A percentile compares a stretch with the other conserved stretches of the same genome.
These are phyloP conservation scores for Peromyscus maniculatus DNA, from an alignment of 2,113 vertebrate genomes.

Conservation along the genomic window DNA sequence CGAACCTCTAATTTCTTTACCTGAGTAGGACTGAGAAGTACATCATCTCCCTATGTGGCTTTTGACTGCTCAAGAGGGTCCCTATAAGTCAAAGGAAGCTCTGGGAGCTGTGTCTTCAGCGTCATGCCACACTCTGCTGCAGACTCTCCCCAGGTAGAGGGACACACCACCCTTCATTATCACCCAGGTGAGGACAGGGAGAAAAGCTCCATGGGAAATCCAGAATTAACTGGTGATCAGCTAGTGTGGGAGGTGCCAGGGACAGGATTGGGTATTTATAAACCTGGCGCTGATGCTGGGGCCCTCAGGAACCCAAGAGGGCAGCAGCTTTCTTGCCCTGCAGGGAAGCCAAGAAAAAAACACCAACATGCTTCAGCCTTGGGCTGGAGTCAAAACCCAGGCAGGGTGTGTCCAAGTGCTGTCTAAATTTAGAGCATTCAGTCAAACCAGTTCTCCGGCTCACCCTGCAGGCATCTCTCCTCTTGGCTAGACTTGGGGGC, in stretches of 20 bases:
- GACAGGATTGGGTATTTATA: constrained; percentile 73
- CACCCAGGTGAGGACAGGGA: neutral
- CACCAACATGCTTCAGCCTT: constrained; percentile 62
- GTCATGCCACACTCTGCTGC: fast-evolving
- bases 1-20: neutral
- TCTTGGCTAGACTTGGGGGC: neutral
- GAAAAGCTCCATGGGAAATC: neutral
- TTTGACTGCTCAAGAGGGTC: neutral
- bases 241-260: neutral
- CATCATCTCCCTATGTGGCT: neutral
- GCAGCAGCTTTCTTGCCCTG: constrained; percentile 41
- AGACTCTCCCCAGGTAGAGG: neutral
- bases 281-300: constrained; percentile 26
- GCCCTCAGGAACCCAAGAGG: constrained; percentile 73
- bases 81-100: fast-evolving
- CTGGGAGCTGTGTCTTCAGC: neutral
- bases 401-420: constrained; percentile 52
- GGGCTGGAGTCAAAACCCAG: constrained; percentile 63
- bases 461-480: neutral
- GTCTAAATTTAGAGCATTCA: constrained; percentile 80
- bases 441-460: constrained; percentile 64
- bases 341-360: constrained; percentile 73
- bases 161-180: too few species aligned
- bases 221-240: neutral
- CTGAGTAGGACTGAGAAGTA: neutral